Base-by-base conservation (phyloP, 2,888 invertebrate genomes). In the Lutraria lutraria region DNA sequence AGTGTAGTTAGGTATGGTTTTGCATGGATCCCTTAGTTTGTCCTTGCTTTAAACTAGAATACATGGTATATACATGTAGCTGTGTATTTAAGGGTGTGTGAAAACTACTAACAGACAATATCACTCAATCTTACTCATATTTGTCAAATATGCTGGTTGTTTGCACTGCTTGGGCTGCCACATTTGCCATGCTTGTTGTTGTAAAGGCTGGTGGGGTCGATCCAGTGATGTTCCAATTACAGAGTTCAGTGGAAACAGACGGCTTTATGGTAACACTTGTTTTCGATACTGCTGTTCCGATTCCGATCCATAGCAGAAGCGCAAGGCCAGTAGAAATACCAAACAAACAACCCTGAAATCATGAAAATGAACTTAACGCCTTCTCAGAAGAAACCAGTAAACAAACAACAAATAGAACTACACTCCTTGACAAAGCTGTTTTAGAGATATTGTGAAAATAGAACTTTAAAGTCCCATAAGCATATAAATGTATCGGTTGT, bases 221-320 rank as follows among this genome's bases (percentile, higher is more conserved):
- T 43, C 83, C 60, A 2, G 89, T 54, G 19, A 88, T 72, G 83
- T 88, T 92, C 90, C 89, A 92, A 81, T 91, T 92, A 82, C 92
- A 92, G 1, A 79, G 87, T 6, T 82, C 85, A 12, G 85, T 80
- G 25, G 86, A 88, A 0, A 92, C 63, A 21, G 89, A 52, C 0
- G 91, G 87, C 79, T 88, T 89, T 15, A 91, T 63, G 4, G 80
- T 86, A 19, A 92, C 92, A 54, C 88, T 91, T 8, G 89, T 89
- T 21, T 56, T 79, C 16, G 87, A 79, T 19, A 92, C 56, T 16
- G 79, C 56, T 0, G 87, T 84, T 4, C 92, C 92, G 0, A 92
- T 31, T 29, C 88, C 91, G 25, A 92, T 91, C 92, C 92, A 92
- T 21, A 91, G 54, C 31, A 91, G 60, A 19, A 92, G 54, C 0